Percentiles rank a stretch among this genome's conserved stretches.
phyloP scores from a whole-genome alignment of 92 coral and sea anemone species.

The Zoanthus gigantus region DNA sequence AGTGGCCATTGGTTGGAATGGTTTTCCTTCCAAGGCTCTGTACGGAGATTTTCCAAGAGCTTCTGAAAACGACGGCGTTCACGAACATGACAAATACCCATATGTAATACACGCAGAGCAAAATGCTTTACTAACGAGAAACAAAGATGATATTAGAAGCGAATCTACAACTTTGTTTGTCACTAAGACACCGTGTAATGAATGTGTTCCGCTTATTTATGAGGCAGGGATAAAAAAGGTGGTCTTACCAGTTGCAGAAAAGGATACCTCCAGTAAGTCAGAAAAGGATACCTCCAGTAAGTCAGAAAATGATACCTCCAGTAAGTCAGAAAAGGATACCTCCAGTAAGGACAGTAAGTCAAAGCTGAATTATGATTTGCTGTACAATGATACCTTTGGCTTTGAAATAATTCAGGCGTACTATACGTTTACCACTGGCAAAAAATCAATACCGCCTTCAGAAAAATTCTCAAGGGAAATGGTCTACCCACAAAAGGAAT shows the following conservation, averaged over 20 bases:
- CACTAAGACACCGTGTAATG: slow-evolving; percentile 88
- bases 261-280: no score
- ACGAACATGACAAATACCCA: slow-evolving; percentile 72
- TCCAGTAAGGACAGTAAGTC: no score
- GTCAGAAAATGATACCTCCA: no score
- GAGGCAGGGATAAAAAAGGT: slow-evolving; percentile 77
- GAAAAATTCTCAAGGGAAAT: no score
- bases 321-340: no score
- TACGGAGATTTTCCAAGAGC: slow-evolving; percentile 91
- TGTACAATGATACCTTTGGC: no score
- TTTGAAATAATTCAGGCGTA: no score
- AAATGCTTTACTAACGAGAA: slow-evolving; percentile 70
- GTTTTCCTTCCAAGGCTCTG: slow-evolving; percentile 72
- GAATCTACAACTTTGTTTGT: slow-evolving; percentile 81
- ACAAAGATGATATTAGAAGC: slow-evolving; percentile 64
- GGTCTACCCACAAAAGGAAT: no score
- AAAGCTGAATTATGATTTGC: no score
- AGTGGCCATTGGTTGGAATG: slow-evolving; percentile 87
- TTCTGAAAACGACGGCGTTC: slow-evolving; percentile 51
- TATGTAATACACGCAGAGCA: slow-evolving; percentile 87
- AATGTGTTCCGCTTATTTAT: slow-evolving; percentile 77
- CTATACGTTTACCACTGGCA: no score
- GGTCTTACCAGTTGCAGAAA: slow-evolving; percentile 52
- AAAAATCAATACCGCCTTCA: no score
- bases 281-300: no score